Evolutionary conservation across 2,113 vertebrate species (phyloP), one percentile per base, ranked within the genome.

Genomic region (Sturnus vulgaris): DNA sequence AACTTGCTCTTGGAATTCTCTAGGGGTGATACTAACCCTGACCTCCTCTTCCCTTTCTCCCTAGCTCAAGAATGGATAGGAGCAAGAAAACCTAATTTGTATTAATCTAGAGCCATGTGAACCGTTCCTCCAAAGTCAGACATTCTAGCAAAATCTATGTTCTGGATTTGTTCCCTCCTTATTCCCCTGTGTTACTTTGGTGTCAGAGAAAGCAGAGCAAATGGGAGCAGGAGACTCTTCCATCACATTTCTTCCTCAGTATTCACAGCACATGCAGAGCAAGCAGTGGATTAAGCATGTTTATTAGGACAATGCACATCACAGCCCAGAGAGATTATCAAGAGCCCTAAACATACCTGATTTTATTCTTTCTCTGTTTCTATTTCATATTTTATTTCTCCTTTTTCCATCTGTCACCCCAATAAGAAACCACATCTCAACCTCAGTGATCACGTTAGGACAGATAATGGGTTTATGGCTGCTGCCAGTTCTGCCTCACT

Each of bases 1-100:
- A 49, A 75, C 30, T 14, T 42, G 78, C 8, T 93, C 79, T 96
- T 94, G 93, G 94, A 94, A 96, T 97, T 96, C 90, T 64, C 55
- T 27, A n/a, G 84, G 21, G 66, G 47, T 80, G 53, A 90, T 69
- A 65, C 82, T 91, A 80, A 50, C 66, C 82, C 46, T 44, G 23
- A 72, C 77, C 50, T 79, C 33, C 30, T 69, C 44, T 76, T 76
- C 35, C 55, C 40, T 85, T 77, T 82, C 63, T 88, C 8, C 35
- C 21, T 47, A n/a, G 11, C 31, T 90, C 0, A 0, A 70, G 52
- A 70, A 63, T 25, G 31, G 30, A 46, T 46, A 88, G 30, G 18
- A 60, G 15, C 39, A 80, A 90, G 70, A 73, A 92, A 53, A 46
- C 17, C 30, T 60, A 11, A 16, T n/a, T 63, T 73, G 11, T 77